A percentile compares a stretch with the other conserved stretches of the same genome.
Conservation (phyloP, 2,113 vertebrate species). For the Actenoides lindsayi region DNA sequence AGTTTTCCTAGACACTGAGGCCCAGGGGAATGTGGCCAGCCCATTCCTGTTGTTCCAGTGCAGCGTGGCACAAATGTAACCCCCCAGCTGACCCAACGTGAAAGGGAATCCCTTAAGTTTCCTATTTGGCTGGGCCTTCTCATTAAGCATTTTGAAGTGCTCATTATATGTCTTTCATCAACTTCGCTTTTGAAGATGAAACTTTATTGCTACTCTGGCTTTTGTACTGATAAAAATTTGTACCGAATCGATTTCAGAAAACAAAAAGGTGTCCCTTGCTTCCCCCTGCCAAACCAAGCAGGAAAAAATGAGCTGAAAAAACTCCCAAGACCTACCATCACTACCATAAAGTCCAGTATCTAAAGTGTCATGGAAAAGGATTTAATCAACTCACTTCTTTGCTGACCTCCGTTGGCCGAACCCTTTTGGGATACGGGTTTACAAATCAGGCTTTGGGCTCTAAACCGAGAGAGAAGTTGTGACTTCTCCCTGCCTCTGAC, state of each 20-base stretch:
- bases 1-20: not conserved
- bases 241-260: not conserved
- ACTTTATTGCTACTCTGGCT: not conserved
- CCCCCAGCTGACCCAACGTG: not conserved
- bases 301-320: not conserved
- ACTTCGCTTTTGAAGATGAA: not conserved
- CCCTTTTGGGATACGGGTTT: rapidly evolving
- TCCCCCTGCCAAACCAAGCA: not conserved
- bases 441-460: not conserved
- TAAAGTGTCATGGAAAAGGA: not conserved
- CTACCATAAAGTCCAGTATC: not conserved
- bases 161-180: not conserved
- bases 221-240: not conserved
- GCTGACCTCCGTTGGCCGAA: not conserved
- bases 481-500: not conserved
- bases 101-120: not conserved
- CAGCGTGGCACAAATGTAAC: rapidly evolving
- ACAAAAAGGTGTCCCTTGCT: not conserved
- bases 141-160: not conserved
- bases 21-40: rapidly evolving
- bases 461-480: not conserved
- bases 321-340: not conserved
- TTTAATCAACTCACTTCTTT: not conserved
- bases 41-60: rapidly evolving
- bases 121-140: not conserved